Percentiles rank a stretch among this genome's conserved stretches.
Evolutionary conservation across 2,113 vertebrate species (phyloP).

Genomic region (Laticauda colubrina): DNA sequence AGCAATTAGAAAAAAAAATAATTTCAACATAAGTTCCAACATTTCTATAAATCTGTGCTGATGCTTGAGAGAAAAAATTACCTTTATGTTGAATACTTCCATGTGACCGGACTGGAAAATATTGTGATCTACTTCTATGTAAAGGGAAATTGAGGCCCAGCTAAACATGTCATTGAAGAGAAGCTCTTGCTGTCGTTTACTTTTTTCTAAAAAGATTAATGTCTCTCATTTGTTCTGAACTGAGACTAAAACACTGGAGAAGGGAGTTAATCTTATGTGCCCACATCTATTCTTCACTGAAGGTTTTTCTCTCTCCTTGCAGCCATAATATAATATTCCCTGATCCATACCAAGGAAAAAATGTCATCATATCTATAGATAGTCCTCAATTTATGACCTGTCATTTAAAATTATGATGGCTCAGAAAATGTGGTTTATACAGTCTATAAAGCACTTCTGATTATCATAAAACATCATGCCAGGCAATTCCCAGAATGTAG

Average conservation of each 20-base stretch:
- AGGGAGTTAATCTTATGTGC: background rate
- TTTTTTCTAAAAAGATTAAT: background rate
- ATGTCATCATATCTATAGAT: background rate
- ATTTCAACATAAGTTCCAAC: background rate
- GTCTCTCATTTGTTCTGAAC: background rate
- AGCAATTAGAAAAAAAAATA: background rate
- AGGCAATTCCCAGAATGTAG: background rate
- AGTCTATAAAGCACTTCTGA: no score
- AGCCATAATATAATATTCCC: background rate
- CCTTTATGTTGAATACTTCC: background rate
- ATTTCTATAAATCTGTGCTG: background rate
- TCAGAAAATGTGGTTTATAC: no score
- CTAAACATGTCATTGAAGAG: background rate
- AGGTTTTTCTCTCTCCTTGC: background rate
- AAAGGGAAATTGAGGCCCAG: background rate
- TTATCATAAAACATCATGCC: no score
- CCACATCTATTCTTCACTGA: background rate
- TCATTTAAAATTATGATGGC: no score
- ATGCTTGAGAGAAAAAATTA: background rate
- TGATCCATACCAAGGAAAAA: background rate
- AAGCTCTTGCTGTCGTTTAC: background rate
- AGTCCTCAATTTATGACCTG: no score
- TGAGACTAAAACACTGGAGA: background rate
- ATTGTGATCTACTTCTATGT: background rate
- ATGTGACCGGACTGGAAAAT: background rate